Percentiles rank a stretch among this genome's conserved stretches.
phyloP scores from a whole-genome alignment of 2,797 vertebrate species.

The Lindbergichthys nudifrons region DNA sequence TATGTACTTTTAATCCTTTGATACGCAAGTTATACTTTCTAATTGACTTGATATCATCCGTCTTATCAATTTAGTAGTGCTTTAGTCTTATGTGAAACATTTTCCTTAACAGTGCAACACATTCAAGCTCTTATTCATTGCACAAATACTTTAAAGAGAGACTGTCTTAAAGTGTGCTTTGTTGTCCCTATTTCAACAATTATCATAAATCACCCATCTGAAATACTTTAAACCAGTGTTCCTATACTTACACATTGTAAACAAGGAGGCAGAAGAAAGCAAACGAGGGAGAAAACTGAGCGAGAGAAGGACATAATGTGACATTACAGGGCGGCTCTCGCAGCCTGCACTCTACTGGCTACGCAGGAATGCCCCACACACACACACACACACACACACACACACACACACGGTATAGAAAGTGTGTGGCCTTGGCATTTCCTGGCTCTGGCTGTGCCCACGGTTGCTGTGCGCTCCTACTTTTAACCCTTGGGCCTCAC shows the following conservation, averaged over 20 bases:
- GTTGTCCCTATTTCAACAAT: no score
- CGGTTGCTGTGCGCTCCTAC: slow-evolving; percentile 22
- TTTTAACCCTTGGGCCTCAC: slow-evolving; percentile 18
- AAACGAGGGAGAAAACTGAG: slow-evolving; percentile 18
- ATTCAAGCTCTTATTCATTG: no score
- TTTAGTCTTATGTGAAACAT: no score
- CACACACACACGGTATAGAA: slow-evolving; percentile 44
- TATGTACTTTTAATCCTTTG: no score
- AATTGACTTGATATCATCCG: no score
- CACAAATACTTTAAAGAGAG: no score
- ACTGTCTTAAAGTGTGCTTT: no score
- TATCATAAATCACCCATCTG: no score
- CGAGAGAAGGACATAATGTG: slow-evolving; percentile 59
- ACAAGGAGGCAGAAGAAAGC: neutral
- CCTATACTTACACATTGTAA: neutral
- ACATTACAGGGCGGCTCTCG: slow-evolving; percentile 68
- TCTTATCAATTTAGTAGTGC: no score
- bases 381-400: slow-evolving; percentile 33
- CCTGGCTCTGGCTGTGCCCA: slow-evolving; percentile 60
- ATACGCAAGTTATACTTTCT: no score
- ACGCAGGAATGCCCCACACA: slow-evolving; percentile 70
- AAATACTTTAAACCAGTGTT: neutral
- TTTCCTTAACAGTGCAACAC: no score
- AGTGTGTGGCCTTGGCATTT: slow-evolving; percentile 66
- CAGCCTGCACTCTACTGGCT: slow-evolving; percentile 63